Evolutionary conservation across 2,888 invertebrate species (phyloP).

Genomic region (Microchrysa polita): DNA sequence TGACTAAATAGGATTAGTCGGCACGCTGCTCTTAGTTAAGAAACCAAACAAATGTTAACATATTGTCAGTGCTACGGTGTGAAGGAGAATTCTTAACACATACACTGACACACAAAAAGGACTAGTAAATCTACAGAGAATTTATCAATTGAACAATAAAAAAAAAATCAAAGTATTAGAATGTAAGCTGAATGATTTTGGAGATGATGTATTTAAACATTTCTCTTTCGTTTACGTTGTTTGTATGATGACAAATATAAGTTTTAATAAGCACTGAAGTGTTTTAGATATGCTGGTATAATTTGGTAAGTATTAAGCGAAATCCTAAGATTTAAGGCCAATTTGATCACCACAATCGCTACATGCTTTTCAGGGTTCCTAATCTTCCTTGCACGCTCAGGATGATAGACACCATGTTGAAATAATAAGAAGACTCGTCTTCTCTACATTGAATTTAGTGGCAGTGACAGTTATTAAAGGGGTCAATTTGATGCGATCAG

Average conservation of each 20-base stretch:
- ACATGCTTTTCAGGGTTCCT: too few relatives aligned
- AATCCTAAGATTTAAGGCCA: too few relatives aligned
- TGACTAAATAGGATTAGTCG: neutral
- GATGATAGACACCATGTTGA: too few relatives aligned
- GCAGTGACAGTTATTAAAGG: too few relatives aligned
- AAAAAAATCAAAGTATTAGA: neutral
- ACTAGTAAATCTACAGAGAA: neutral
- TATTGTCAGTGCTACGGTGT: slow-evolving; percentile 15
- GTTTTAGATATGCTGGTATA: neutral
- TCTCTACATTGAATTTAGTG: too few relatives aligned
- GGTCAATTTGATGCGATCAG: too few relatives aligned
- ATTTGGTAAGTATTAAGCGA: neutral
- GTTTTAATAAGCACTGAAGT: slow-evolving; percentile 9
- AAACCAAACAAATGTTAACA: slow-evolving; percentile 35
- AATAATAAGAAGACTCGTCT: too few relatives aligned
- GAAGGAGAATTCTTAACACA: too few relatives aligned
- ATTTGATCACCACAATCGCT: too few relatives aligned
- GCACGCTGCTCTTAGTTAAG: neutral
- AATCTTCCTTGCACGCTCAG: too few relatives aligned
- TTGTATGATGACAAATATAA: slow-evolving; percentile 30
- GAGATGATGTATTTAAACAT: slow-evolving; percentile 30
- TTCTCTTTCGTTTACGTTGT: slow-evolving; percentile 20
- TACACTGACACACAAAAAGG: too few relatives aligned
- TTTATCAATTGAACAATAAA: slow-evolving; percentile 22
- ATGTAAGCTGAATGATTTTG: slow-evolving; percentile 11